phyloP scores from a whole-genome alignment of 2,797 vertebrate species.

The Nyctalus aviator region DNA sequence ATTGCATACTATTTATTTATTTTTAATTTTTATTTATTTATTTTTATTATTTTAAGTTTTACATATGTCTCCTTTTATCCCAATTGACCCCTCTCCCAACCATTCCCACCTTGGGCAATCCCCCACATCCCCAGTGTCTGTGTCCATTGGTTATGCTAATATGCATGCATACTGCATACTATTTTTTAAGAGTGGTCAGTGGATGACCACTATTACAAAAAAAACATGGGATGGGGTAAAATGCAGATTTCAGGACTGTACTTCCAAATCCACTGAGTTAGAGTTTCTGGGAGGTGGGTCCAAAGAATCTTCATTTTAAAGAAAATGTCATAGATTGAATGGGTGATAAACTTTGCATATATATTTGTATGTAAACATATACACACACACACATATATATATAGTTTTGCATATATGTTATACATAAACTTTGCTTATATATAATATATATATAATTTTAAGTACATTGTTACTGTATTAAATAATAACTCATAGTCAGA shows the following conservation, averaged over 20 bases:
- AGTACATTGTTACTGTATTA: not conserved
- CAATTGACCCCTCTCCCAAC: too few relatives aligned
- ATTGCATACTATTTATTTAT: not conserved
- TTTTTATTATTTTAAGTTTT: too few relatives aligned
- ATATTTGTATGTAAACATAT: not conserved
- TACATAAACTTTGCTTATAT: not conserved
- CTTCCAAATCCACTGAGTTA: not conserved
- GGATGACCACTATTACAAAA: not conserved
- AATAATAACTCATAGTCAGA: not conserved
- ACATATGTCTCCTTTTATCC: too few relatives aligned
- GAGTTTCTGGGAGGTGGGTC: not conserved
- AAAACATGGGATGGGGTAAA: not conserved
- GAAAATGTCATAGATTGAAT: not conserved
- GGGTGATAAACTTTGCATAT: not conserved
- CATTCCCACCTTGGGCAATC: too few relatives aligned
- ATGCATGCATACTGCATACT: not conserved
- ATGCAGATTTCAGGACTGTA: not conserved
- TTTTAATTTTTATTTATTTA: too few relatives aligned
- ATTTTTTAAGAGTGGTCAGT: not conserved
- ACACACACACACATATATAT: not conserved
- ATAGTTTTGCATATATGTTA: not conserved
- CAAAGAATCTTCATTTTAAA: constrained; percentile 12
- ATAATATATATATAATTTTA: not conserved
- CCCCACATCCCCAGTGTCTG: too few relatives aligned
- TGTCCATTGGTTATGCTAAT: too few relatives aligned